A percentile compares a stretch with the other conserved stretches of the same genome.
Evolutionary conservation across 2,888 invertebrate genomes (phyloP).

Genomic region (Creontiades dilutus): DNA sequence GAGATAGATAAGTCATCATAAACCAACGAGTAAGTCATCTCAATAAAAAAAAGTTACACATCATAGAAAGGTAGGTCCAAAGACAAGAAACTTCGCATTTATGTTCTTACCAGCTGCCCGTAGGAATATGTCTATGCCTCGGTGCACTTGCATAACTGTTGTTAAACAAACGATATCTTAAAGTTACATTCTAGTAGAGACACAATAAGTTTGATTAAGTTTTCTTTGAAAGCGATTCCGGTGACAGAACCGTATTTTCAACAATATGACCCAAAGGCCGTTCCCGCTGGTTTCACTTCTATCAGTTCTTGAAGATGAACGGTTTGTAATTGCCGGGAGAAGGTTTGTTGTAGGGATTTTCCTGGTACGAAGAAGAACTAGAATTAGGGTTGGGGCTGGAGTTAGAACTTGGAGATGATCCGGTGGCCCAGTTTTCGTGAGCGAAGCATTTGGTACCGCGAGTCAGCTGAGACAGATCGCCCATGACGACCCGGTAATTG

Average conservation of each 20-base stretch:
- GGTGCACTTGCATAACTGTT: not conserved
- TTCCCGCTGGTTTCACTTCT: not conserved
- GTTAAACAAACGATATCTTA: too few species aligned
- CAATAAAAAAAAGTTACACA: too few species aligned
- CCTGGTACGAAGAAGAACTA: not conserved
- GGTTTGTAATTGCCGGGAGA: slow-evolving; percentile 38
- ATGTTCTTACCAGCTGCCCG: too few species aligned
- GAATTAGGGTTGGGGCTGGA: not conserved
- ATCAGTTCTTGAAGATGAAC: slow-evolving; percentile 6
- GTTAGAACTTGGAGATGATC: not conserved
- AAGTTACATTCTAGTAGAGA: not conserved
- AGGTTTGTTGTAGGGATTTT: slow-evolving; percentile 49
- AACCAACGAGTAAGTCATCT: too few species aligned
- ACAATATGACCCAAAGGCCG: not conserved
- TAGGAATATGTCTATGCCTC: not conserved
- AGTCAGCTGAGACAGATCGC: slow-evolving; percentile 81
- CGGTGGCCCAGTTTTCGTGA: slow-evolving; percentile 44
- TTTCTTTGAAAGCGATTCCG: not conserved
- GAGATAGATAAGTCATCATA: too few species aligned
- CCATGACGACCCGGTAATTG: slow-evolving; percentile 87
- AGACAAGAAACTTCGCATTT: too few species aligned
- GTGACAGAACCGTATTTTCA: not conserved
- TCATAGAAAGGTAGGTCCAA: too few species aligned
- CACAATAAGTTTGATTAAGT: slow-evolving; percentile 23
- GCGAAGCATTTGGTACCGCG: slow-evolving; percentile 81